These are phyloP conservation scores for Daboia siamensis DNA, from an alignment of 2,113 vertebrate species.

Conservation along the genomic window DNA sequence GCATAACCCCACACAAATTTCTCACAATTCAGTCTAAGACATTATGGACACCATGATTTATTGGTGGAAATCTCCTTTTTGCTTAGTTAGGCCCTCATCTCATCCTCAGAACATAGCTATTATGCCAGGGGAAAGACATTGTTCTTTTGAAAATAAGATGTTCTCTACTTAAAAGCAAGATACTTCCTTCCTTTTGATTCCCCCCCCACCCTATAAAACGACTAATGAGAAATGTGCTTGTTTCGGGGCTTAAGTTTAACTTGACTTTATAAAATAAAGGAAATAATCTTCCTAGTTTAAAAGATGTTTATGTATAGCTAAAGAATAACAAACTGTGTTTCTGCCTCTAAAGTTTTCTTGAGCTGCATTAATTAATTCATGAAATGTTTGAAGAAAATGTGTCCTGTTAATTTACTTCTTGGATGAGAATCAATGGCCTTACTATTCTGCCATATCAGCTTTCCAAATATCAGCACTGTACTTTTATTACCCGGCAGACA, in stretches of 20 bases:
- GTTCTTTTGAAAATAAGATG: conserved; percentile 38
- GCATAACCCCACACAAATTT: conserved; percentile 9
- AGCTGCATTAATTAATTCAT: conserved; percentile 47
- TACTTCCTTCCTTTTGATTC: conserved; percentile 23
- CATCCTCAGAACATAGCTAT: conserved; percentile 5
- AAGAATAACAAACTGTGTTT: conserved; percentile 29
- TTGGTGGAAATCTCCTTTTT: neutral
- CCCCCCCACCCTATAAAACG: conserved; percentile 1
- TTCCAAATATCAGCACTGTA: conserved; percentile 33
- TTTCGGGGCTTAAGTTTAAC: conserved; percentile 10
- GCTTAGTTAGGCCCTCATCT: conserved; percentile 22
- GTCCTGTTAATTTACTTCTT: conserved; percentile 42
- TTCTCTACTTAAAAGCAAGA: conserved; percentile 36
- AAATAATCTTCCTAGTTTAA: conserved; percentile 14
- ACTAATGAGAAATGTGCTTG: conserved; percentile 25
- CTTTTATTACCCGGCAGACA: conserved; percentile 28
- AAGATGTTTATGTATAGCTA: conserved; percentile 20
- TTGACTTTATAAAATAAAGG: conserved; percentile 27
- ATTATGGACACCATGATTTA: conserved; percentile 8
- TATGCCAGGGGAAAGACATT: neutral
- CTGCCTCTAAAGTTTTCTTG: conserved; percentile 17
- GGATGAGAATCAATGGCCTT: conserved; percentile 42
- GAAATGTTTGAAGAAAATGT: conserved; percentile 26
- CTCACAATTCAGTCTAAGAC: conserved; percentile 6
- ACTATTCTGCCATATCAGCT: neutral